Conservation (phyloP, 1,140 invertebrate species). For the Atta colombica region DNA sequence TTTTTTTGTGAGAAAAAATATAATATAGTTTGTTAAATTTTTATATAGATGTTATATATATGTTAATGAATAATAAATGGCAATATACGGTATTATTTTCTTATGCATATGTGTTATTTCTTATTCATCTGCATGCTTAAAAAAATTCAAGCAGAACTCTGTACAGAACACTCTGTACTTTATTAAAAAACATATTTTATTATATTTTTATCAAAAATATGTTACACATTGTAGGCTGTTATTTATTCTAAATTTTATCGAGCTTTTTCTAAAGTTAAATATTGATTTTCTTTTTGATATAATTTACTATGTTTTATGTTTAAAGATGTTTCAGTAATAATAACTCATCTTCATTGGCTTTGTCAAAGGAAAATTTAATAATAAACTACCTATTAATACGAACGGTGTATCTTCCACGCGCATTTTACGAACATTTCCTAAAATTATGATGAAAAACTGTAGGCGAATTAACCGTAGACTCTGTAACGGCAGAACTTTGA, state of each 20-base stretch:
- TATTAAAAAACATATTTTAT: slow-evolving; percentile 1
- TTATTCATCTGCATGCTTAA: neutral
- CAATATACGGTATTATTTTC: neutral
- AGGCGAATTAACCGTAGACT: slow-evolving; percentile 65
- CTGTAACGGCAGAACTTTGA: slow-evolving; percentile 80
- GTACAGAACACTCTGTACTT: too few relatives aligned
- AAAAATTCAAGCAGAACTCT: neutral
- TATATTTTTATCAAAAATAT: neutral
- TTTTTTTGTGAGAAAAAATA: neutral
- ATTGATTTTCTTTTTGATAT: neutral
- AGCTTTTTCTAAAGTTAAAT: neutral
- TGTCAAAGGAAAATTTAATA: slow-evolving; percentile 57
- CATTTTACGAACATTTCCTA: slow-evolving; percentile 63
- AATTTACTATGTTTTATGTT: neutral
- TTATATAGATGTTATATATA: slow-evolving; percentile 4
- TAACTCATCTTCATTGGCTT: neutral
- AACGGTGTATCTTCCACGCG: slow-evolving; percentile 39
- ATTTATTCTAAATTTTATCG: neutral
- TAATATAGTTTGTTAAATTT: slow-evolving; percentile 4
- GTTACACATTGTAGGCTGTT: neutral
- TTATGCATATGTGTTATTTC: neutral
- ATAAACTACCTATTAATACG: slow-evolving; percentile 37
- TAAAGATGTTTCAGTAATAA: neutral
- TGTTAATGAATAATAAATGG: neutral
- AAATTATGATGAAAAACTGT: slow-evolving; percentile 74